Evolutionary conservation across 2,888 invertebrate genomes (phyloP), one percentile per base, ranked within the genome.

Genomic region (Melolontha melolontha): DNA sequence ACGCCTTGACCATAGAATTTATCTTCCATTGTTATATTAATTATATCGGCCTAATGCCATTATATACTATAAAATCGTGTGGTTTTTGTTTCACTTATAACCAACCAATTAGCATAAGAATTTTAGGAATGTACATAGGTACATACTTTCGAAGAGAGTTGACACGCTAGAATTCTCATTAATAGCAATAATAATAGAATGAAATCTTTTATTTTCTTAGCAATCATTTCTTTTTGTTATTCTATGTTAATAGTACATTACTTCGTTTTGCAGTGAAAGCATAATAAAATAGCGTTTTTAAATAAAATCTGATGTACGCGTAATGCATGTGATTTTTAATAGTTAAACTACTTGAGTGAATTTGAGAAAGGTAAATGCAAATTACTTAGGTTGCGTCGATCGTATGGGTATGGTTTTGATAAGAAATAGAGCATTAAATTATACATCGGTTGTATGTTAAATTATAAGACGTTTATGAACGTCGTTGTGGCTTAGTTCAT

Each of bases 391-490:
- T 39, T 51, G 12, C 14, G 27, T 54, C 14, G 44, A 65, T 54
- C 39, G 22, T 40, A 34, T n/a, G 8, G 22, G 29, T 16, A 52
- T n/a, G 54, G 8, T 16, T 44, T 16, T 29, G 44, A 65, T 41
- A 44, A 44, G 52, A 54, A 65, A 64, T 16, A 22, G 51, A 64
- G 64, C 64, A 40, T 64, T 39, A 64, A 39, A 12, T 64, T 14
- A 1, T 10, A 10, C 17, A 41, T 59, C 40, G 22, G 42, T n/a
- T n/a, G n/a, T n/a, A n/a, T n/a, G n/a, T n/a, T n/a, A n/a, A n/a
- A n/a, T n/a, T n/a, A n/a, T n/a, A n/a, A n/a, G n/a, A n/a, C n/a
- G n/a, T n/a, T n/a, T n/a, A n/a, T n/a, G n/a, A n/a, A n/a, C n/a
- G n/a, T n/a, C n/a, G n/a, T n/a, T n/a, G n/a, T n/a, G n/a, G n/a